Percentiles rank a stretch among this genome's conserved stretches.
phyloP scores from a whole-genome alignment of 1,140 invertebrate species.

The Drosophila asahinai region DNA sequence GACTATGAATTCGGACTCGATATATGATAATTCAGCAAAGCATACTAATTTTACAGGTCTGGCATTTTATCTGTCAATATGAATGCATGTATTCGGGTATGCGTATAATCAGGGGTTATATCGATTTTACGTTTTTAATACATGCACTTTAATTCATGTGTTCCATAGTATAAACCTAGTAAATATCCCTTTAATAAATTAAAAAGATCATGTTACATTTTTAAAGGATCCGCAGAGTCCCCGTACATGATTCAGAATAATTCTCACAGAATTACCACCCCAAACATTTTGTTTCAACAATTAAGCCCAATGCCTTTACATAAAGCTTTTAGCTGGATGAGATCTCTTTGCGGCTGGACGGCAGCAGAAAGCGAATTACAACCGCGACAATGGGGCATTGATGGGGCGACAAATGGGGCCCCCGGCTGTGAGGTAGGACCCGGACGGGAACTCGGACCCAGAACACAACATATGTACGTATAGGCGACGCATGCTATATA shows the following conservation, averaged over 20 bases:
- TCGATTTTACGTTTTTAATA: too few species aligned
- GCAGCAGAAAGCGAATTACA: constrained; percentile 17
- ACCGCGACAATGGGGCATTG: constrained; percentile 19
- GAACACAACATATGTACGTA: constrained; percentile 10
- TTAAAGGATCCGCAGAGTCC: neutral
- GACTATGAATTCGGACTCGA: too few species aligned
- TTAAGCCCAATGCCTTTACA: neutral
- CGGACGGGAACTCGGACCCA: constrained; percentile 15
- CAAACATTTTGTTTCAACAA: neutral
- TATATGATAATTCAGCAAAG: too few species aligned
- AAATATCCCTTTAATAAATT: too few species aligned
- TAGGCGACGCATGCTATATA: neutral
- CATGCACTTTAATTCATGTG: too few species aligned
- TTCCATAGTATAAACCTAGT: too few species aligned
- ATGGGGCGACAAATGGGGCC: constrained; percentile 24
- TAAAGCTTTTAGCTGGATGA: neutral
- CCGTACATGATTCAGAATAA: too few species aligned
- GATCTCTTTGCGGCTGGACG: neutral
- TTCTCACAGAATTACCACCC: too few species aligned
- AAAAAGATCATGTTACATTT: neutral
- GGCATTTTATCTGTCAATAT: too few species aligned
- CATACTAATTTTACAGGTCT: too few species aligned
- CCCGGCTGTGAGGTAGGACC: constrained; percentile 34
- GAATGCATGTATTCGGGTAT: too few species aligned
- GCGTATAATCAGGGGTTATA: too few species aligned